Percentiles rank a stretch among this genome's conserved stretches.
phyloP scores from a whole-genome alignment of 2,113 vertebrate species.

The Proteles cristata region DNA sequence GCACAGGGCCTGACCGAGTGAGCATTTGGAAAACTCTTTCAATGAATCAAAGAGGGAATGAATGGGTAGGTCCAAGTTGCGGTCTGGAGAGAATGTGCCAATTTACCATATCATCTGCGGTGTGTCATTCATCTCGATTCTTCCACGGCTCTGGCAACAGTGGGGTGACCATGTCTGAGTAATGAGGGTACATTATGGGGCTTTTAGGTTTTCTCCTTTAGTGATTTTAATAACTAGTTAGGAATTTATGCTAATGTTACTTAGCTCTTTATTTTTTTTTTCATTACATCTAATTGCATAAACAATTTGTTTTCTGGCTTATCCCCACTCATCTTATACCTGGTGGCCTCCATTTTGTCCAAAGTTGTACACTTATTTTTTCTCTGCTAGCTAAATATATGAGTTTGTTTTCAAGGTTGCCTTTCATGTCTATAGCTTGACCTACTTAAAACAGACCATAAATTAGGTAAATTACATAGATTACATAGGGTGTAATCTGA shows the following conservation, averaged over 20 bases:
- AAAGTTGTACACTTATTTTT: neutral
- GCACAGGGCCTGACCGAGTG: neutral
- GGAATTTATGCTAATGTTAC: neutral
- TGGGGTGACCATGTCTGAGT: neutral
- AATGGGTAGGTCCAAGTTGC: neutral
- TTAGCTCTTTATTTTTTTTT: slow-evolving; percentile 16
- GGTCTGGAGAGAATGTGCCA: neutral
- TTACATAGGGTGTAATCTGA: neutral
- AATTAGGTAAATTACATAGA: neutral
- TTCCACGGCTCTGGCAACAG: neutral
- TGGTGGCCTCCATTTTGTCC: neutral
- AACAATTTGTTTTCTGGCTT: neutral
- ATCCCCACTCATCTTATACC: neutral
- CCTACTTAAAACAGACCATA: slow-evolving; percentile 12
- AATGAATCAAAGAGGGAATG: neutral
- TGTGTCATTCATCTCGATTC: neutral
- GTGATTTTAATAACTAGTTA: slow-evolving; percentile 6
- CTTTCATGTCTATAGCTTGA: neutral
- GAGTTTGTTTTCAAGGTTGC: slow-evolving; percentile 14
- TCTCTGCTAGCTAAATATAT: neutral
- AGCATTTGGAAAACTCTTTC: neutral
- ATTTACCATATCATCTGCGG: neutral
- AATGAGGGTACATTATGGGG: neutral
- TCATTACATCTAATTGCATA: neutral
- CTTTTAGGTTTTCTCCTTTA: neutral